A percentile compares a stretch with the other conserved stretches of the same genome.
phyloP scores from a whole-genome alignment of 2,797 vertebrate genomes.

The Schizopygopsis malacanthus region DNA sequence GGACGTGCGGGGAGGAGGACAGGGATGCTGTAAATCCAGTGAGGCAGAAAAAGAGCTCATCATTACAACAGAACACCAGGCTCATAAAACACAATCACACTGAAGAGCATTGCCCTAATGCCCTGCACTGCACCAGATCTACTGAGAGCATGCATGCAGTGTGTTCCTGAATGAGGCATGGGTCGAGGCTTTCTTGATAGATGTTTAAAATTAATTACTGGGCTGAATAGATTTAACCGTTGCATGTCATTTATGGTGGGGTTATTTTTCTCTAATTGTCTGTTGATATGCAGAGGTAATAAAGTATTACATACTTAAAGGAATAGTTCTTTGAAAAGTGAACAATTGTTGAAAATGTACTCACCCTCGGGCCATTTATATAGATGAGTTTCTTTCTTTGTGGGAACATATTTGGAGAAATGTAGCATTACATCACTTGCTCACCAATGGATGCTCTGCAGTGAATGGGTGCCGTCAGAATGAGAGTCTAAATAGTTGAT shows the following conservation, averaged over 20 bases:
- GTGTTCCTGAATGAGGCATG: slow-evolving; percentile 9
- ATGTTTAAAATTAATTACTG: neutral
- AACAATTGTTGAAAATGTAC: neutral
- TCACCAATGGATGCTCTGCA: neutral
- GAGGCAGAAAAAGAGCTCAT: slow-evolving; percentile 56
- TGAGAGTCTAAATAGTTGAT: neutral
- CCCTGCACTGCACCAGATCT: neutral
- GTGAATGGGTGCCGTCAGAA: neutral
- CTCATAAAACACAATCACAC: slow-evolving; percentile 40
- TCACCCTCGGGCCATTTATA: neutral
- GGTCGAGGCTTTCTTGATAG: neutral
- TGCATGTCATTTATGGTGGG: neutral
- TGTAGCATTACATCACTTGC: neutral
- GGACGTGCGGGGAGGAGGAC: slow-evolving; percentile 15
- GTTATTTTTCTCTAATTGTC: neutral
- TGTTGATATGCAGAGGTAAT: neutral
- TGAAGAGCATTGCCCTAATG: slow-evolving; percentile 7
- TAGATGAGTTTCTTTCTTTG: neutral
- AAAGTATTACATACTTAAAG: neutral
- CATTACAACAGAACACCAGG: slow-evolving; percentile 42
- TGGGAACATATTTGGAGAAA: neutral
- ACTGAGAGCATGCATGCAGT: slow-evolving; percentile 3
- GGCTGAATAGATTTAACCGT: neutral
- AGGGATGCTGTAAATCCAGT: slow-evolving; percentile 48
- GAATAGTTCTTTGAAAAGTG: neutral